These are phyloP conservation scores for Apotomis betuletana DNA, from an alignment of 2,888 invertebrate species.

Conservation along the genomic window DNA sequence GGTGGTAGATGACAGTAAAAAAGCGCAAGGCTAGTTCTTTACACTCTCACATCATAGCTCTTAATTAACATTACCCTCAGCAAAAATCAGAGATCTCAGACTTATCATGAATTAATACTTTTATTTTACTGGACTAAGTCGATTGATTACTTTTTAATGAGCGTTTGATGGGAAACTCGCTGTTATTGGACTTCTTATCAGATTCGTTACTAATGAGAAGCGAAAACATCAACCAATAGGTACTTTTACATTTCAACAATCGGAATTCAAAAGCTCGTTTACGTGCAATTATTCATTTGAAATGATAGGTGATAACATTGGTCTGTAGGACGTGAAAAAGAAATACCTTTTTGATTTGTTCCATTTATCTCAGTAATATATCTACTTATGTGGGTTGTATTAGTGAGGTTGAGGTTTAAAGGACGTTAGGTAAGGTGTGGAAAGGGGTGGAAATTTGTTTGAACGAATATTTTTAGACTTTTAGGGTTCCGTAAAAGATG, in stretches of 20 bases:
- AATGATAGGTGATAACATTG: conserved; percentile 3
- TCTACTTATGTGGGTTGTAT: neutral
- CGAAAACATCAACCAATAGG: conserved; percentile 41
- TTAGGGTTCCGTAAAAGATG: no score
- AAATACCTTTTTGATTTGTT: neutral
- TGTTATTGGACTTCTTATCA: conserved; percentile 49
- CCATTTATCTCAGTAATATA: neutral
- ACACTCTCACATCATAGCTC: no score
- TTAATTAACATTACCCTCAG: no score
- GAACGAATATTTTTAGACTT: neutral
- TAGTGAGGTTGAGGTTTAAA: neutral
- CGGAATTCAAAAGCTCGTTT: conserved; percentile 30
- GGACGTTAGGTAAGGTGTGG: neutral
- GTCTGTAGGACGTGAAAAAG: conserved; percentile 15
- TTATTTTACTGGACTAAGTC: conserved; percentile 11
- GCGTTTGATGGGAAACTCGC: conserved; percentile 58
- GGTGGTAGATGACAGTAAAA: no score
- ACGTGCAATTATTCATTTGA: conserved; percentile 24
- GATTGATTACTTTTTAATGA: conserved; percentile 66
- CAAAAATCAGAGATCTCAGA: no score
- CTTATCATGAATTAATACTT: no score
- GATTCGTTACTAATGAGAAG: conserved; percentile 45
- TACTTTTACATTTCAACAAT: conserved; percentile 30
- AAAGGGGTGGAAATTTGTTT: conserved; percentile 3
- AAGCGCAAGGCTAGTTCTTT: no score